phyloP scores from a whole-genome alignment of 1,140 invertebrate species.

The Elysia chlorotica region DNA sequence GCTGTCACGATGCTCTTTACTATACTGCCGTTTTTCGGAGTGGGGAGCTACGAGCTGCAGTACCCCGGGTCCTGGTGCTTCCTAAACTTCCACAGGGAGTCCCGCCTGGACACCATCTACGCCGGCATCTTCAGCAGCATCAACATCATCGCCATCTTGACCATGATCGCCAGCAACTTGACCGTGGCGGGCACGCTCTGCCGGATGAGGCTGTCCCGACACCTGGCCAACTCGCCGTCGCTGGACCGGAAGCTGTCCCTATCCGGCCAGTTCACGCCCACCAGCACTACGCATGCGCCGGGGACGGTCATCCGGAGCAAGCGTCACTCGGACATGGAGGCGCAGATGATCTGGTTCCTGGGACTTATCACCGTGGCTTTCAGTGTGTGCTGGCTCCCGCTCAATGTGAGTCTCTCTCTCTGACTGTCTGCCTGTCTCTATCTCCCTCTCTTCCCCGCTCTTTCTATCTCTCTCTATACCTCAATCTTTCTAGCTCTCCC shows the following conservation, averaged over 20 bases:
- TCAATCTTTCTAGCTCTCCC: no score
- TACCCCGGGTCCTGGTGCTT: constrained; percentile 63
- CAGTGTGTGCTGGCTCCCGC: constrained; percentile 59
- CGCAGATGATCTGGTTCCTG: constrained; percentile 62
- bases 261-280: neutral
- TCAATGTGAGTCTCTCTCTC: constrained; percentile 55
- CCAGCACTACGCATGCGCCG: constrained; percentile 15
- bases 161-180: constrained; percentile 55
- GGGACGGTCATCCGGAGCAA: constrained; percentile 27
- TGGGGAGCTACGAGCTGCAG: constrained; percentile 60
- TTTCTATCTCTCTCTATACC: constrained; percentile 5
- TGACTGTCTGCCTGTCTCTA: neutral
- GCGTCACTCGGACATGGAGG: constrained; percentile 56
- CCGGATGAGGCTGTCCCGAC: constrained; percentile 41
- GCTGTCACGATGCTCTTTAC: constrained; percentile 51
- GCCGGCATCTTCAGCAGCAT: constrained; percentile 50
- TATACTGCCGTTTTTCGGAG: constrained; percentile 56
- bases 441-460: neutral
- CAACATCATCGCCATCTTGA: constrained; percentile 50
- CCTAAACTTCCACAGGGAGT: constrained; percentile 60
- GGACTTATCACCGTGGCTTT: constrained; percentile 62
- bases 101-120: constrained; percentile 42
- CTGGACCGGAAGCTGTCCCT: constrained; percentile 4
- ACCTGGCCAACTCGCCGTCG: constrained; percentile 38
- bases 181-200: constrained; percentile 52